Evolutionary conservation across 2,888 invertebrate species (phyloP).

Genomic region (Mesoligia furuncula): DNA sequence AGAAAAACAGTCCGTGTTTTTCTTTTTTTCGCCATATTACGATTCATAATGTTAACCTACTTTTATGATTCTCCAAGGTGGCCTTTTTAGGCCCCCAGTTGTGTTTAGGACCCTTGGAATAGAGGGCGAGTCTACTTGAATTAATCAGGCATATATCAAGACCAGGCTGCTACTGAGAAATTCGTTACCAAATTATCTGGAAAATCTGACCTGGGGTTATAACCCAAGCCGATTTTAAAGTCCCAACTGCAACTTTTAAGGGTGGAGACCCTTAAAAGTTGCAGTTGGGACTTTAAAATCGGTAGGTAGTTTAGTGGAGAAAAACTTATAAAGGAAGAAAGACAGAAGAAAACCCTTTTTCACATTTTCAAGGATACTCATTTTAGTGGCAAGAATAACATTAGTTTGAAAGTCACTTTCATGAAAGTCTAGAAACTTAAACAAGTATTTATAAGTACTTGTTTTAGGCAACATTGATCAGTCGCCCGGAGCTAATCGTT

Average conservation of each 20-base stretch:
- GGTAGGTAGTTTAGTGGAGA: not conserved
- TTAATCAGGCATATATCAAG: not conserved
- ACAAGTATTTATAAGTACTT: conserved; percentile 25
- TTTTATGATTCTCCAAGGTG: too few species aligned
- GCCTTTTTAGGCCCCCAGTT: not conserved
- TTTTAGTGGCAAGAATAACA: not conserved
- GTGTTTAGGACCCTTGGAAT: not conserved
- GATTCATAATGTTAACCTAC: too few species aligned
- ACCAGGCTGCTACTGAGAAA: not conserved
- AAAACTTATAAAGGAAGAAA: not conserved
- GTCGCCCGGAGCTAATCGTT: conserved; percentile 1
- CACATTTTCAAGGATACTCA: not conserved
- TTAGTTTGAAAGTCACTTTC: conserved; percentile 27
- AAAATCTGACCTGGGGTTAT: not conserved
- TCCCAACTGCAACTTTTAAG: too few species aligned
- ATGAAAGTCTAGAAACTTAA: conserved; percentile 32
- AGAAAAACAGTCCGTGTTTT: too few species aligned
- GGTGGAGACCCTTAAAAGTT: too few species aligned
- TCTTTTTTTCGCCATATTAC: too few species aligned
- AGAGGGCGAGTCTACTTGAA: not conserved
- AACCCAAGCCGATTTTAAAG: too few species aligned
- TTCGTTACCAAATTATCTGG: too few species aligned
- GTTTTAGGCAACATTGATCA: conserved; percentile 29
- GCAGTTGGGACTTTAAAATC: not conserved
- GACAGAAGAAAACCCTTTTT: not conserved